Evolutionary conservation across 2,888 invertebrate genomes (phyloP), one percentile per base, ranked within the genome.

Genomic region (Synanthedon vespiformis): DNA sequence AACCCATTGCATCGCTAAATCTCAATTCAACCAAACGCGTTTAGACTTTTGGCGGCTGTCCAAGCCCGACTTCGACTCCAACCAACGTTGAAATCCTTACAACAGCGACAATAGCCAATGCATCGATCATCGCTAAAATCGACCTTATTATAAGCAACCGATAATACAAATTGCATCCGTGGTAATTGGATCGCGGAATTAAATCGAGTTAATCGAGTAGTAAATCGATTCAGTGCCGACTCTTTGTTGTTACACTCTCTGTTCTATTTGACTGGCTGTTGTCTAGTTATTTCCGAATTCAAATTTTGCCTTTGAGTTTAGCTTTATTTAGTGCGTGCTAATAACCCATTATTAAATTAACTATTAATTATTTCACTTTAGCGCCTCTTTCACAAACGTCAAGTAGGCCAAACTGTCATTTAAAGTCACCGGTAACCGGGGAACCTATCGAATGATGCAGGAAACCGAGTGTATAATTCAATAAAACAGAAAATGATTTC

Each of bases 1-100:
- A 64, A 61, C 57, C 61, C 62, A 60, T 67, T 65, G 60, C 62
- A 61, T 63, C 69, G 67, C 73, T 79, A 77, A 78, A 78, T 78
- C 78, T 77, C 73, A 73, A 77, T 77, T 71, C 66, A 61, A 64
- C 59, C 70, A 67, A 71, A 71, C 69, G 71, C 68, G 68, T 63
- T 70, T 61, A 65, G 63, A 55, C 63, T 49, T 44, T 51, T 54
- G 53, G 53, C 53, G 49, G 49, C 41, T 11, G 10, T 51, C 53
- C 53, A 54, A 57, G 52, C 54, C 53, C 54, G 55, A 65, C 12
- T 14, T 16, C 48, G 16, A 18, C 8, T 16, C 48, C 22, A 48
- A 48, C 18, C 48, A 48, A 59, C 63, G 63, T 59, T 69, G 61
- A 66, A 72, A 70, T 65, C 67, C 65, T 70, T 63, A 68, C 66